Evolutionary conservation across 2,113 vertebrate species (phyloP), one percentile per base, ranked within the genome.

Genomic region (Tyto alba): DNA sequence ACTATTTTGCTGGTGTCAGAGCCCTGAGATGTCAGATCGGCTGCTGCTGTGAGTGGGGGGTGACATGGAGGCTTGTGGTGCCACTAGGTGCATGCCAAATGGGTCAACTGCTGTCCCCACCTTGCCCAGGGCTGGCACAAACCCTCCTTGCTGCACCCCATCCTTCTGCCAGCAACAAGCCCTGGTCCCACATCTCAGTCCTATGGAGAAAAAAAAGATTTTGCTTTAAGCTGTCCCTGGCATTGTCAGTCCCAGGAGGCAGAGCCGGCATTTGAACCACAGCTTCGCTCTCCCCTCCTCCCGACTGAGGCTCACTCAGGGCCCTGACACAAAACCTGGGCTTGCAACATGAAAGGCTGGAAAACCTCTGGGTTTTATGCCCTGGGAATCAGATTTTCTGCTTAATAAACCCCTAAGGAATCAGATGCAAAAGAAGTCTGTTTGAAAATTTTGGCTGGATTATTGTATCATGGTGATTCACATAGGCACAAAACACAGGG

Each of bases 351-450:
- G 60, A 96, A 94, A 93, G 85, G 76, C 36, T 91, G 68, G 74
- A 93, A 89, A 90, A 72, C 60, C 67, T 87, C 89, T 34, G 60
- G 25, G 84, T 47, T 92, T 89, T 82, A 84, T 13, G 47, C 26
- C 43, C 21, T 6, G 3, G 40, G 82, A 88, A 77, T 40, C 47
- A 83, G 63, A 94, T 93, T 94, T 93, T 89, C 93, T 95, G 89
- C 86, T 82, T 68, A 95, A 94, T 85, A 96, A 96, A 88, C 15
- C 23, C 59, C 59, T 62, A 36, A 85, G 93, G 92, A 82, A 83
- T 78, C 26, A 67, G 71, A 82, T 60, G 87, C 90, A 89, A 71
- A 87, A 71, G 77, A 77, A 36, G 56, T 23, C 64, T 56, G 34
- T 47, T 64, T 63, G 56, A 89, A 92, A 92, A 79, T 91, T 56